These are phyloP conservation scores for Proterorhinus semilunaris DNA, from an alignment of 2,113 vertebrate genomes.

Conservation along the genomic window DNA sequence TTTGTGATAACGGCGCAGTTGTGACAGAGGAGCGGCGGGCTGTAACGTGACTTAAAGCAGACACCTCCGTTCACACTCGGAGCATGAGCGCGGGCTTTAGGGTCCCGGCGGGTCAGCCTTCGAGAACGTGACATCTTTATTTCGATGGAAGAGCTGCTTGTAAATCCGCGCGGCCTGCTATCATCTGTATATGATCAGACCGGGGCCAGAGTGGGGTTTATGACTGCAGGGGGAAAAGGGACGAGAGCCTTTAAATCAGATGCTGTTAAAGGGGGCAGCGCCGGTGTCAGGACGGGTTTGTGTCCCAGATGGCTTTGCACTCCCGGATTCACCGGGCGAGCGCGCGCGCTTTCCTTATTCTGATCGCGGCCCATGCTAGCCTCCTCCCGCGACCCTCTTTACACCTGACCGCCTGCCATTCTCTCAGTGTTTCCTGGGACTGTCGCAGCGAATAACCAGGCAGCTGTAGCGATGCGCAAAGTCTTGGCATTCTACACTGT, in stretches of 20 bases:
- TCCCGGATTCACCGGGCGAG: conserved; percentile 21
- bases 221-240: conserved; percentile 20
- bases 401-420: conserved; percentile 22
- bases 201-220: conserved; percentile 52
- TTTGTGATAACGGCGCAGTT: conserved; percentile 16
- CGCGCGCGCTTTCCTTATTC: conserved; percentile 45
- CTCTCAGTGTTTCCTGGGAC: conserved; percentile 12
- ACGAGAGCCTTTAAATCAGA: conserved; percentile 61
- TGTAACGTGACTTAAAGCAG: conserved; percentile 43
- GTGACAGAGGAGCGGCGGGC: conserved; percentile 12
- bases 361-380: conserved; percentile 47
- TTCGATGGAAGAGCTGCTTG: conserved; percentile 46
- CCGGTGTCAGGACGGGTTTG: conserved; percentile 47
- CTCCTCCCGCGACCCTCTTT: conserved; percentile 14
- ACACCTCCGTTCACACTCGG: conserved; percentile 14
- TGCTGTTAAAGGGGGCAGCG: conserved; percentile 48
- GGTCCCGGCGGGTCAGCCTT: conserved; percentile 71
- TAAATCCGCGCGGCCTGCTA: conserved; percentile 68
- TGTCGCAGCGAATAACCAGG: neutral
- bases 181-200: conserved; percentile 72
- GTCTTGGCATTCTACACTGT: no score
- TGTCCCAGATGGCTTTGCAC: conserved; percentile 60
- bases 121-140: conserved; percentile 76
- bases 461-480: no score
- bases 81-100: conserved; percentile 54